Conservation (phyloP, 2,888 invertebrate species). For the Acrocera orbiculus region DNA sequence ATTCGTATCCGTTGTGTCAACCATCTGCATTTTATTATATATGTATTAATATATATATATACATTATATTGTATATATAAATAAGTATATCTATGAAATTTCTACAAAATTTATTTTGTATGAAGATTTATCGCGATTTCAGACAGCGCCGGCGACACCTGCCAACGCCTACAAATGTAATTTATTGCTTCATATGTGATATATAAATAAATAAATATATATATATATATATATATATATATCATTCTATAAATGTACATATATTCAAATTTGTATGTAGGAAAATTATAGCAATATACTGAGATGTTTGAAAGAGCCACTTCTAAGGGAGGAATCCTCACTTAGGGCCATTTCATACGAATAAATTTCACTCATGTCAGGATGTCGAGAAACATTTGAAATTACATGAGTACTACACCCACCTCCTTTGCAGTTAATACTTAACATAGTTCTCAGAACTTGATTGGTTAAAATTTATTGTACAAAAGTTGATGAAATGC, state of each 20-base stretch:
- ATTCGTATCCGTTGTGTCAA: conserved; percentile 9
- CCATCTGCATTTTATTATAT: not conserved
- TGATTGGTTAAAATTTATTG: too few species aligned
- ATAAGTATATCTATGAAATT: conserved; percentile 10
- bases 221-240: too few species aligned
- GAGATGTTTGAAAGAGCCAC: not conserved
- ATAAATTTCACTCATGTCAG: conserved; percentile 4
- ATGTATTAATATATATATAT: not conserved
- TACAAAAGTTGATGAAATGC: too few species aligned
- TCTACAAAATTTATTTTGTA: conserved; percentile 17
- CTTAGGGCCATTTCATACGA: conserved; percentile 1
- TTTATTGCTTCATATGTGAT: conserved; percentile 26
- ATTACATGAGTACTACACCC: conserved; percentile 2
- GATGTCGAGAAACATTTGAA: conserved; percentile 5
- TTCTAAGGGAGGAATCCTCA: conserved; percentile 3
- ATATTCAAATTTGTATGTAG: not conserved
- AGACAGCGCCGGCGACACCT: conserved; percentile 34
- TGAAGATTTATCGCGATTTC: conserved; percentile 34
- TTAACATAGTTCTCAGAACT: too few species aligned
- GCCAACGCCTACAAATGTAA: conserved; percentile 35
- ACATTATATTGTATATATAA: not conserved
- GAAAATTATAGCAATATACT: not conserved
- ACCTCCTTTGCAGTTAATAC: conserved; percentile 1
- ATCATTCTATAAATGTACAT: too few species aligned
- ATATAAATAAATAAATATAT: too few species aligned